phyloP scores from a whole-genome alignment of 2,797 vertebrate genomes.

The Amblyraja radiata region DNA sequence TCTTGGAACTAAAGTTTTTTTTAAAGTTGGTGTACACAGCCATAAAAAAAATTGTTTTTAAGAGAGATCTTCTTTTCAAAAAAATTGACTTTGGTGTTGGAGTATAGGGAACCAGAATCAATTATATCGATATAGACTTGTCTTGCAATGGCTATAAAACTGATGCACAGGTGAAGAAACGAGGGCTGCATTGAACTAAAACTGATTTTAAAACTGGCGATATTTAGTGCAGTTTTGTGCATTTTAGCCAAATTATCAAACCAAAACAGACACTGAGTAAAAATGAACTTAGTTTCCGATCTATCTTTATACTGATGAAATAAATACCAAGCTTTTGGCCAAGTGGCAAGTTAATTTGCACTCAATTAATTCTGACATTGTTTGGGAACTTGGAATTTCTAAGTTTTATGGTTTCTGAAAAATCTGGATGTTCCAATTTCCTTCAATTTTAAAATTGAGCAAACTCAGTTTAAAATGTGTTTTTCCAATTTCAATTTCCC shows the following conservation, averaged over 20 bases:
- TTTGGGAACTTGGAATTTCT: neutral
- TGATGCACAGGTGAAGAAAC: no score
- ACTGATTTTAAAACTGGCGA: no score
- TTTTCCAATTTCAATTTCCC: neutral
- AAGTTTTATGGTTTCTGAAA: neutral
- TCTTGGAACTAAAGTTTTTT: neutral
- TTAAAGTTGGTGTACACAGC: neutral
- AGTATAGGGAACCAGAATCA: neutral
- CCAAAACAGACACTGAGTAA: no score
- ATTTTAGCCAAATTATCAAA: no score
- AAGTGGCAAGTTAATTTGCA: neutral
- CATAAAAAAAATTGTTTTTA: neutral
- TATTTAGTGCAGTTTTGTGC: no score
- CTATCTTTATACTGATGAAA: no score
- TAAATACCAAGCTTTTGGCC: neutral
- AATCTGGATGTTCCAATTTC: neutral
- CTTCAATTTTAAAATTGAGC: neutral
- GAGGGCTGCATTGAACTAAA: no score
- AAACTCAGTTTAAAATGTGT: neutral
- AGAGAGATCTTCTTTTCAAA: neutral
- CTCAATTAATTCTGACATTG: neutral
- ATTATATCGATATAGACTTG: no score
- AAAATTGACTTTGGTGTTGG: neutral
- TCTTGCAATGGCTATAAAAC: no score
- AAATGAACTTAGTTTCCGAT: no score